Evolutionary conservation across 2,797 vertebrate species (phyloP).

Genomic region (Nothura maculosa): DNA sequence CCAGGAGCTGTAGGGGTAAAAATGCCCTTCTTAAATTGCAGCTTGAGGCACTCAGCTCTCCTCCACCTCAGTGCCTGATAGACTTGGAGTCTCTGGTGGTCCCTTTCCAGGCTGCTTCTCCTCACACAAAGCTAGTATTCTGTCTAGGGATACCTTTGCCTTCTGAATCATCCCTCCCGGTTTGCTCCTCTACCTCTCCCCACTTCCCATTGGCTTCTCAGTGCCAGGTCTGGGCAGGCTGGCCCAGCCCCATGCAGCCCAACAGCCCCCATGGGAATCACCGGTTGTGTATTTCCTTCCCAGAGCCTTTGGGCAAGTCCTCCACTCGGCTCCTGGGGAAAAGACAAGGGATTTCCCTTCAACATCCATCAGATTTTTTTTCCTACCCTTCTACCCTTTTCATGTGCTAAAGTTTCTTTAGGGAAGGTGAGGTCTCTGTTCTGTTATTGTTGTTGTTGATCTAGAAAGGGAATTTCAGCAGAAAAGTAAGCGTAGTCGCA

Average conservation of each 20-base stretch:
- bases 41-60: neutral
- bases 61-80: too few species aligned
- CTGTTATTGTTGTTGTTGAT: neutral
- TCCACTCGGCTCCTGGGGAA: fast-evolving
- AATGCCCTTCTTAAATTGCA: neutral
- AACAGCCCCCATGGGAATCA: too few species aligned
- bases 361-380: neutral
- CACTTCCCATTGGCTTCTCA: neutral
- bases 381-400: neutral
- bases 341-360: fast-evolving
- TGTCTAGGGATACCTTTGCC: fast-evolving
- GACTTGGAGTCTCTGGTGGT: neutral
- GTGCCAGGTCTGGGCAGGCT: neutral
- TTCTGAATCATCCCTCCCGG: fast-evolving
- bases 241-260: neutral
- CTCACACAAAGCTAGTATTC: fast-evolving
- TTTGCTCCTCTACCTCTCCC: neutral
- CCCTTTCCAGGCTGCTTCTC: neutral
- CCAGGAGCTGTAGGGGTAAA: neutral
- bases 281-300: neutral
- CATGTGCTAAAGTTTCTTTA: neutral
- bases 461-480: neutral
- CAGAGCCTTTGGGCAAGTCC: neutral
- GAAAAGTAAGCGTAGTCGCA: neutral
- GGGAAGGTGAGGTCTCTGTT: neutral